A percentile compares a stretch with the other conserved stretches of the same genome.
phyloP scores from a whole-genome alignment of 2,888 invertebrate genomes.

The Iselma pallidipennis region DNA sequence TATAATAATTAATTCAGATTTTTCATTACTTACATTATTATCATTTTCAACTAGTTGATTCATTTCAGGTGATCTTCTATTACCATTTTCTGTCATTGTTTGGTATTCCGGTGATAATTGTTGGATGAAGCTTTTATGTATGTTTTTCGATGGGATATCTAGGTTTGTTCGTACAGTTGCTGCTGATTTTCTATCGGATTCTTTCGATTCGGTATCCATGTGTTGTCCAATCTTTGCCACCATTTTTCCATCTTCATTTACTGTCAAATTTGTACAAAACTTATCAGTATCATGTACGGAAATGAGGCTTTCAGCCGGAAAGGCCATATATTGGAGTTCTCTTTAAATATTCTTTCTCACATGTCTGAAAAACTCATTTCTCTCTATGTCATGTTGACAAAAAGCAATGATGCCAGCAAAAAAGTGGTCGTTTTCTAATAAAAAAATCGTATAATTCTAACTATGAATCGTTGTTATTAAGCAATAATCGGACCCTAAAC shows the following conservation, averaged over 20 bases:
- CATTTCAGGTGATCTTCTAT: slow-evolving; percentile 54
- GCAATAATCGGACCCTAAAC: too few species aligned
- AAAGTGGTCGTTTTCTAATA: too few species aligned
- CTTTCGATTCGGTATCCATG: slow-evolving; percentile 41
- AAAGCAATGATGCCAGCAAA: too few species aligned
- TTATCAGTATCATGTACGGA: too few species aligned
- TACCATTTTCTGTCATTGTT: slow-evolving; percentile 42
- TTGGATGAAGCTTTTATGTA: slow-evolving; percentile 60
- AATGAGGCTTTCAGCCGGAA: slow-evolving; percentile 13
- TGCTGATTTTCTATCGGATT: slow-evolving; percentile 54
- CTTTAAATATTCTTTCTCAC: too few species aligned
- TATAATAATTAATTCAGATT: background rate
- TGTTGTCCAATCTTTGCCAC: slow-evolving; percentile 53
- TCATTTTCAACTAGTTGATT: slow-evolving; percentile 19
- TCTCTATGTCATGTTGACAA: too few species aligned
- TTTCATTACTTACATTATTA: slow-evolving; percentile 32
- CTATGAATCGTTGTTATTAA: too few species aligned
- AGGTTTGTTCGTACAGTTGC: slow-evolving; percentile 61
- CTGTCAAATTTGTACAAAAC: too few species aligned
- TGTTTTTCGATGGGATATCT: slow-evolving; percentile 62
- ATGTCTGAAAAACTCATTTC: too few species aligned
- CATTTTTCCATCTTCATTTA: slow-evolving; percentile 53
- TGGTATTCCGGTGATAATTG: slow-evolving; percentile 42
- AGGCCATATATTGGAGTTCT: too few species aligned
- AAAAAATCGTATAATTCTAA: too few species aligned